Base-by-base conservation (phyloP, 1,140 invertebrate species). In the Geopemphigus sp. region DNA sequence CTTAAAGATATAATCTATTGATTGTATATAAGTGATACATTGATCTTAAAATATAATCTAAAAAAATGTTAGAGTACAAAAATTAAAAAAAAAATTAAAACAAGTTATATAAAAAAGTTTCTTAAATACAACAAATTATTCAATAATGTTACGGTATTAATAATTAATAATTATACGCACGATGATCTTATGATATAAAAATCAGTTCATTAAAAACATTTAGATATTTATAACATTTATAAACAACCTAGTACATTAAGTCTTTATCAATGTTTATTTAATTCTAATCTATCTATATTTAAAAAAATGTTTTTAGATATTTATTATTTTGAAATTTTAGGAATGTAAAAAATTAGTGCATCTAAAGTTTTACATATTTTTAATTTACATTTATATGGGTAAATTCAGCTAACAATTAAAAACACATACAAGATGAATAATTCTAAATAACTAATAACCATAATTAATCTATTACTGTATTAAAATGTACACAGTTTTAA, bases 61-160 rank as follows among this genome's bases (percentile, higher is more conserved):
- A 22, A 53, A 53, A 70, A 70, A 50, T 53, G 73, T 76, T 76
- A 61, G 29, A 17, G 22, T 76, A 76, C 39, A 76, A 76, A n/a
- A 76, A 76, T 59, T 76, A 57, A 76, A 57, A 76, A 59, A 56
- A 56, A 74, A 76, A 57, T 45, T 59, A 57, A 57, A 76, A 76
- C 54, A 76, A 76, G n/a, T 57, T 57, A 76, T 14, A 76, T 17
- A 76, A 76, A 76, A 73, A 73, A 76, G 39, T 32, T 32, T 74
- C 26, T 57, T 61, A 61, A 76, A 15, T 59, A 61, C 15, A 76
- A 47, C 29, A 59, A 70, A 61, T 74, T 76, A 59, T 15, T 76
- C 53, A 57, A 74, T 74, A 74, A 74, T 74, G 72, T 59, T 76
- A 59, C 19, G 32, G 22, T 59, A 76, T 59, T 59, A 76, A 76